Evolutionary conservation across 1,140 invertebrate genomes (phyloP), one percentile per base, ranked within the genome.

Genomic region (Sipha flava): DNA sequence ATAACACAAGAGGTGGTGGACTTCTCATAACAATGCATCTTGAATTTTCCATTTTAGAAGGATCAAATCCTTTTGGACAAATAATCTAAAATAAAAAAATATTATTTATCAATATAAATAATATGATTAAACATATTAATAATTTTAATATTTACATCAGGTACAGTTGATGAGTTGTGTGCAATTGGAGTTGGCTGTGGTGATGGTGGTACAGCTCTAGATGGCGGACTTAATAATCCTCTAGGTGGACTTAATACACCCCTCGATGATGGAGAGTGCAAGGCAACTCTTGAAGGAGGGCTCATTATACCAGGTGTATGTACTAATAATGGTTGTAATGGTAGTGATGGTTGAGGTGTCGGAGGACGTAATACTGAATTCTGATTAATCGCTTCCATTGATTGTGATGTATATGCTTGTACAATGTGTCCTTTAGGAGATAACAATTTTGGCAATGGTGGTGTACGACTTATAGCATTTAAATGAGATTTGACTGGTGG

Each of bases 1-100:
- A 37, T 23, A 62, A 23, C n/a, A 68, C 49, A 64, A 47, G 52
- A 26, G 73, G 62, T 52, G 59, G 49, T 40, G 73, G 73, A 57
- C 73, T 77, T 21, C 73, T 77, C 73, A 77, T 77, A 40, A 77
- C 73, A 40, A 77, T 77, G n/a, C 73, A 77, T 3, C 52, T 77
- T 16, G 73, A 43, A 47, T 77, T 54, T 0, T 77, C 73, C 73
- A 77, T 77, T 77, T 77, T 77, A 3, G 73, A 77, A 77, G 34
- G 34, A 77, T 77, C 73, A 77, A 77, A 77, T 37, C 73, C 73
- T 59, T 77, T 77, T 26, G 73, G 73, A 77, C 73, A 77, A 40
- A 77, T 77, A 57, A 77, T 77, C 73, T 77, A 57, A 59, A 77
- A 77, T 5, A 57, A 37, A 47, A 10, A 10, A 68, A 43, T 26